These are phyloP conservation scores for Cyclina sinensis DNA, from an alignment of 1,140 invertebrate genomes.

Conservation along the genomic window DNA sequence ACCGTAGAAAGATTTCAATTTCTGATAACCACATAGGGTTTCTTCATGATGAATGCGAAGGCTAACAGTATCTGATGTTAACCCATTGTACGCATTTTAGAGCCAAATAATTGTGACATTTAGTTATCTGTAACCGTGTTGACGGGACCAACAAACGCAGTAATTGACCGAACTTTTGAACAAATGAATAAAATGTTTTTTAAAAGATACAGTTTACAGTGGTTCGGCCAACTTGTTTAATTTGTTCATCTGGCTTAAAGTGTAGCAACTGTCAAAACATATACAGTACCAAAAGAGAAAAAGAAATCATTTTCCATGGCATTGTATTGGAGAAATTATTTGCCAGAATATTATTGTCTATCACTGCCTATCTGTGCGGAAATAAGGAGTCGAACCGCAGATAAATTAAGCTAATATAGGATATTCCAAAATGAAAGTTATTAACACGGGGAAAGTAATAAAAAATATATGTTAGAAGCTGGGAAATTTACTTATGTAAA, in stretches of 20 bases:
- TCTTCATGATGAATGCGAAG: conserved; percentile 44
- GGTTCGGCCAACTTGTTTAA: neutral
- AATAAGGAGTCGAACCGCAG: no score
- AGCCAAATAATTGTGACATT: conserved; percentile 65
- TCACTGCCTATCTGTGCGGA: no score
- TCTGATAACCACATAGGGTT: conserved; percentile 42
- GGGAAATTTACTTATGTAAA: no score
- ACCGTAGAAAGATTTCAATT: conserved; percentile 53
- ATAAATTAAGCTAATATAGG: no score
- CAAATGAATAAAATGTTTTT: neutral
- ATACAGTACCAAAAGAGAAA: no score
- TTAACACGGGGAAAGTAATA: no score
- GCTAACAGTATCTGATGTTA: conserved; percentile 23
- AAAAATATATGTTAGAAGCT: no score
- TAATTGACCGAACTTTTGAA: conserved; percentile 49
- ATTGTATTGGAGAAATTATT: no score
- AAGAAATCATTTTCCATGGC: no score
- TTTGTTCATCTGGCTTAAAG: conserved; percentile 2
- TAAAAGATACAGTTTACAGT: neutral
- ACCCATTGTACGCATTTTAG: conserved; percentile 33
- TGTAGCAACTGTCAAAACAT: no score
- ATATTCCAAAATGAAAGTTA: no score
- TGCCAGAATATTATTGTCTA: no score
- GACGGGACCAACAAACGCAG: conserved; percentile 20
- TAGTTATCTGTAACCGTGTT: conserved; percentile 60